A percentile compares a stretch with the other conserved stretches of the same genome.
Evolutionary conservation across 1,140 invertebrate species (phyloP).

Genomic region (Apis laboriosa): DNA sequence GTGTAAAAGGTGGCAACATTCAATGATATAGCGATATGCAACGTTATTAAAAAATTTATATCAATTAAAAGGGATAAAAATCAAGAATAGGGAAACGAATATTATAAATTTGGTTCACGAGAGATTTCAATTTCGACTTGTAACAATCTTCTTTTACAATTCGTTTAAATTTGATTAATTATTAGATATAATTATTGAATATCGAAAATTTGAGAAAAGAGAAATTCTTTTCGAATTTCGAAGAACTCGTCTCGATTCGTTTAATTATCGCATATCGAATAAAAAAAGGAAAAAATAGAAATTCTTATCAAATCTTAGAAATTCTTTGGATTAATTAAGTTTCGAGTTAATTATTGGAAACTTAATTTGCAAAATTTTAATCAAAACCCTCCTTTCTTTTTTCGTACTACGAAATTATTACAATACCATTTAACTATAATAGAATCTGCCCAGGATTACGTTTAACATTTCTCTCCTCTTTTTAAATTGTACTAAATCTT

Average conservation of each 20-base stretch:
- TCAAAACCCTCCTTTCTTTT: not conserved
- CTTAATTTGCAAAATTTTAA: not conserved
- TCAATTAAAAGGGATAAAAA: not conserved
- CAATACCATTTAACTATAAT: not conserved
- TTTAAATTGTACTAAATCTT: constrained; percentile 15
- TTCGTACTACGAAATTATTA: not conserved
- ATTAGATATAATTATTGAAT: too few species aligned
- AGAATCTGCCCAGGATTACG: not conserved
- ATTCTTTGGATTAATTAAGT: too few species aligned
- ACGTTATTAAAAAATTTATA: not conserved
- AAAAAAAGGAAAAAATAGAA: too few species aligned
- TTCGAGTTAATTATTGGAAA: not conserved
- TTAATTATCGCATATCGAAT: too few species aligned
- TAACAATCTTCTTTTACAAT: not conserved
- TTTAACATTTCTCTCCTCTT: not conserved
- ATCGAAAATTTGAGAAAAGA: too few species aligned
- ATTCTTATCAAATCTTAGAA: too few species aligned
- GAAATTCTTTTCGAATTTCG: too few species aligned
- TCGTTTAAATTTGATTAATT: not conserved
- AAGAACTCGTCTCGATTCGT: too few species aligned
- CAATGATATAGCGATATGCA: not conserved
- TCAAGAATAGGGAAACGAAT: not conserved
- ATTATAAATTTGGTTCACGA: not conserved
- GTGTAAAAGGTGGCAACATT: not conserved
- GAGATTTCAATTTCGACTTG: not conserved